Base-by-base conservation (phyloP, 2,888 invertebrate species). In the Elysia crispata region DNA sequence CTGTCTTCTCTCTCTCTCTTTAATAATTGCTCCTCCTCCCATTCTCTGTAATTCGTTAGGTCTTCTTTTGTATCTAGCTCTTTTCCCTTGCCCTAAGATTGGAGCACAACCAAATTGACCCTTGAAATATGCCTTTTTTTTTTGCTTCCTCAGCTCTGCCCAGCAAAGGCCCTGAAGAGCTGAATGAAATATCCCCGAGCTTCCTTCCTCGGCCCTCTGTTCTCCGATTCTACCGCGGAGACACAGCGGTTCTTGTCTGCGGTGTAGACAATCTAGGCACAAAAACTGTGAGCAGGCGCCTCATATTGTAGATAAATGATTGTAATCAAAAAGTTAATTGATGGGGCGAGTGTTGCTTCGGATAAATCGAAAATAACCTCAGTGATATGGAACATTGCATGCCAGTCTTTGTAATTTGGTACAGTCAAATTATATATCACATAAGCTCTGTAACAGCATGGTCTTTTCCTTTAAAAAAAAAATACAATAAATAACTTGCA, bases 181-280 rank as follows among this genome's bases (percentile, higher is more conserved):
- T 41, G 41, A 41, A 81, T 50, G 79, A 81, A 1, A 80, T 78
- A 25, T 31, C 83, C 41, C 87, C 87, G n/a, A 49, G 73, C 49
- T 86, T 87, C 62, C 80, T 83, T 66, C 83, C 83, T 11, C 85
- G 87, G 13, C 80, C 84, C 23, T 83, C 84, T 31, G 87, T 85
- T 62, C 85, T 85, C 69, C 86, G 86, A 0, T 84, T 81, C 31
- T 78, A 83, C 54, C 77, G 77, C 67, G 87, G 87, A 1, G 85
- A 87, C 41, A 80, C 85, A 13, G 88, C 87, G n/a, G 82, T 86
- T 3, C 77, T 88, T 20, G 82, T 84, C 33, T 88, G 88, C 73
- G 85, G 87, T 25, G 84, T 88, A 28, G 84, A 86, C 70, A 86
- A 88, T 74, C 81, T 88, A 1, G 88, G 88, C 28, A 85, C 88